Conservation (phyloP, 2,797 vertebrate species). For the Phrynocephalus forsythii region DNA sequence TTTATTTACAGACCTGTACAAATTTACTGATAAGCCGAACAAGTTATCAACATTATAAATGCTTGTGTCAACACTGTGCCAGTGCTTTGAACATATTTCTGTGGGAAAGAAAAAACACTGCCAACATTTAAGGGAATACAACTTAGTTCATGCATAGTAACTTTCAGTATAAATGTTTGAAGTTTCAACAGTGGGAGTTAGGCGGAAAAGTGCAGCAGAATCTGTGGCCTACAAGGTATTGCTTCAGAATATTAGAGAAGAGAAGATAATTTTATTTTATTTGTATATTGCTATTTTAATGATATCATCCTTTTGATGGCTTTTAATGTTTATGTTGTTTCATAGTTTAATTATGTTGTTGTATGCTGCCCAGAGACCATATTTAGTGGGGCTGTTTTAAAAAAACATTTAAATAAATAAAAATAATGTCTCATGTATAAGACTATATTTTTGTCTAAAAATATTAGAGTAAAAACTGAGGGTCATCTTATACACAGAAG, state of each 20-base stretch:
- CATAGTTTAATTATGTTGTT: no score
- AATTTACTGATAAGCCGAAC: slow-evolving; percentile 15
- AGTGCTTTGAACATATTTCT: background rate
- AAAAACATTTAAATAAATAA: no score
- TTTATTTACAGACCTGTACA: background rate
- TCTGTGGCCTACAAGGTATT: background rate
- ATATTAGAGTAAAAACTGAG: no score
- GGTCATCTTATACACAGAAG: no score
- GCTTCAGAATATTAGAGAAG: background rate
- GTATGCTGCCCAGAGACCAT: no score
- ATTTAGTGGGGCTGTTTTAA: no score
- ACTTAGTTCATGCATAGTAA: background rate
- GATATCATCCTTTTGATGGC: no score
- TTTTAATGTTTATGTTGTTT: no score
- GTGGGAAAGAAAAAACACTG: slow-evolving; percentile 24
- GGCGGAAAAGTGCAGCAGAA: background rate
- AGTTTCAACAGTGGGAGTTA: background rate
- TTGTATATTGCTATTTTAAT: no score
- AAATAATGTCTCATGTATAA: no score
- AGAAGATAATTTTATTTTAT: no score
- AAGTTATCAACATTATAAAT: background rate
- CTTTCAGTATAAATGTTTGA: slow-evolving; percentile 8
- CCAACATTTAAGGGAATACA: slow-evolving; percentile 28
- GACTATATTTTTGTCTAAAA: no score
- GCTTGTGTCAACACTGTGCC: background rate